Evolutionary conservation across 2,888 invertebrate genomes (phyloP).

Genomic region (Pyrochroa serraticornis): DNA sequence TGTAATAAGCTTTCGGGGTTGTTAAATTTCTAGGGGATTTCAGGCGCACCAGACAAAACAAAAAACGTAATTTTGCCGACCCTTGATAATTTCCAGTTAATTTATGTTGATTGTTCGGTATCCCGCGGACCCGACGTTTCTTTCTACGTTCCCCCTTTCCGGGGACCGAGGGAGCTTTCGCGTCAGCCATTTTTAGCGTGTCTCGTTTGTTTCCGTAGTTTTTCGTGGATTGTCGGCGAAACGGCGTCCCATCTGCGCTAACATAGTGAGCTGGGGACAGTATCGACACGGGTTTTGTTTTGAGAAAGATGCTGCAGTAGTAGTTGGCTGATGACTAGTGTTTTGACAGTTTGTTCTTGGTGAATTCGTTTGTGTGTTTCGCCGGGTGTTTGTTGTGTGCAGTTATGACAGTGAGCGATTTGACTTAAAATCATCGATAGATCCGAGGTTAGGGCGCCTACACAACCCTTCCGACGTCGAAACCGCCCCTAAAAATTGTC

Average conservation of each 20-base stretch:
- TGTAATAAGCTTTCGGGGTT: too few species aligned
- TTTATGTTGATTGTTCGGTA: too few species aligned
- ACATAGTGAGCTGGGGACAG: conserved; percentile 34
- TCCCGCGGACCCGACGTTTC: too few species aligned
- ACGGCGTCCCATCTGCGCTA: conserved; percentile 44
- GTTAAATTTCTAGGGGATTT: too few species aligned
- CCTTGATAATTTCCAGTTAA: too few species aligned
- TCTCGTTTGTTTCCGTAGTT: conserved; percentile 38
- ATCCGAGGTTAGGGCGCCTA: conserved; percentile 3
- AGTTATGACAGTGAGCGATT: conserved; percentile 32
- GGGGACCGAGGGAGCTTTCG: conserved; percentile 40
- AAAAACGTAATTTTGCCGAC: too few species aligned
- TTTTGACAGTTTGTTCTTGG: conserved; percentile 27
- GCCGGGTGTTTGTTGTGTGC: conserved; percentile 16
- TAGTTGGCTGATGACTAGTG: conserved; percentile 32
- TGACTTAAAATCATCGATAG: conserved; percentile 10
- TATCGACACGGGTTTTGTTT: conserved; percentile 46
- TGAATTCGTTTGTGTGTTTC: conserved; percentile 33
- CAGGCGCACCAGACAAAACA: too few species aligned
- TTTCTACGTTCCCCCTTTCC: not conserved
- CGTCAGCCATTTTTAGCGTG: conserved; percentile 46
- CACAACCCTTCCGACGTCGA: conserved; percentile 1
- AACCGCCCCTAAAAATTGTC: conserved; percentile 5
- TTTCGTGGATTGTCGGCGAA: conserved; percentile 31
- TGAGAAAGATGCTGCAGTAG: conserved; percentile 42